Base-by-base conservation (phyloP, 1,140 invertebrate genomes). In the Drosophila simulans region DNA sequence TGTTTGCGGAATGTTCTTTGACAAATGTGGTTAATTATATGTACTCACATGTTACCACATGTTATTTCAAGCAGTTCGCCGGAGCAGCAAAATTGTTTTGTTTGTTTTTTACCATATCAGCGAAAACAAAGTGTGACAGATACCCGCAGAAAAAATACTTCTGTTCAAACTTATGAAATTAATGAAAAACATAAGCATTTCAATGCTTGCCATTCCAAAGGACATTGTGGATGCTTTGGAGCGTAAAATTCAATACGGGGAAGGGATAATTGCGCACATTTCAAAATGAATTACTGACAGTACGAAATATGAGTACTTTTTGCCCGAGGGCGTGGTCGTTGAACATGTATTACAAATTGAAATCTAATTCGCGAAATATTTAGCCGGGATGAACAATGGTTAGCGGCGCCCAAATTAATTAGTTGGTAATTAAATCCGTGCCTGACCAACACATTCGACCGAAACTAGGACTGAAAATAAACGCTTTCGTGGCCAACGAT, bases 11-110 rank as follows among this genome's bases (percentile, higher is more conserved):
- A 35, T 74, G 58, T 68, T 37, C 45, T 46, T 77, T 56, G 57
- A 45, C 58, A 77, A 80, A 79, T 83, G 84, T 65, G 79, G 84
- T 88, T 88, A 88, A 88, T 88, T 88, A 89, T 89, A 83, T 89
- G 80, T 64, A 59, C 64, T 70, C 59, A 72, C 71, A 88, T 73
- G 77, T 89, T 66, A 76, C 70, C n/a, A n/a, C n/a, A n/a, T n/a
- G n/a, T n/a, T n/a, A n/a, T n/a, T n/a, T n/a, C n/a, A n/a, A n/a
- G n/a, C n/a, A n/a, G n/a, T n/a, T n/a, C n/a, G n/a, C n/a, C n/a
- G n/a, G n/a, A n/a, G n/a, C n/a, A n/a, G n/a, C n/a, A n/a, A n/a
- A n/a, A n/a, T n/a, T n/a, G n/a, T n/a, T n/a, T n/a, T n/a, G n/a
- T n/a, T n/a, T n/a, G n/a, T n/a, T n/a, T n/a, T n/a, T n/a, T n/a